Evolutionary conservation across 2,113 vertebrate genomes (phyloP), one percentile per base, ranked within the genome.

Genomic region (Myxocyprinus asiaticus): DNA sequence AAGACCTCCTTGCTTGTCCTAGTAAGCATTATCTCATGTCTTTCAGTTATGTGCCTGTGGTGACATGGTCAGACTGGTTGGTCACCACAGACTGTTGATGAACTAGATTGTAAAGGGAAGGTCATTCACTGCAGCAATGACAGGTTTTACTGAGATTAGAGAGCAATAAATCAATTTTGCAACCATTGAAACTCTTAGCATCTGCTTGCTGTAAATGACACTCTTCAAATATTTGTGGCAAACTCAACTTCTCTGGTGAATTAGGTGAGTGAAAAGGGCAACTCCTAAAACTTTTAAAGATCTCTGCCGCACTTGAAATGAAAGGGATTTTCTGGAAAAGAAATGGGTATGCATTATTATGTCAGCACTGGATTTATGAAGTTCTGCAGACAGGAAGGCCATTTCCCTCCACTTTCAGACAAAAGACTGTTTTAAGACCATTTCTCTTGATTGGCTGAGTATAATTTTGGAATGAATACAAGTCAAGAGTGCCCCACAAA

Each of bases 141-240:
- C 42, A 77, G 64, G 42, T 75, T 83, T 84, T 73, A 77, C 56
- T 50, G 70, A 64, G 78, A 80, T 80, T 66, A 71, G 50, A 76
- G 43, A 75, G 72, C 58, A 75, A 65, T 82, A 65, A 83, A 85
- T 79, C 79, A 68, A 66, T 5, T 81, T 82, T 78, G 78, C 75
- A 42, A 61, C 43, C 47, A 51, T 8, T 61, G 53, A 47, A 61
- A 79, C 58, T 43, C 62, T 73, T 72, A 67, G 22, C 62, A 15
- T 67, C 67, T 71, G 9, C 9, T 80, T 33, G 51, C 43, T 50
- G 43, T 80, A 59, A 80, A 75, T 55, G 59, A 65, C 1, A n/a
- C 61, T 51, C 6, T 0, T 50, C 14, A 6, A 6, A 7, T 11
- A 61, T 76, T 65, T 76, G 67, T 69, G 55, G 47, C 76, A 70